A percentile compares a stretch with the other conserved stretches of the same genome.
Conservation (phyloP, 2,888 invertebrate genomes). For the Buathra laborator region DNA sequence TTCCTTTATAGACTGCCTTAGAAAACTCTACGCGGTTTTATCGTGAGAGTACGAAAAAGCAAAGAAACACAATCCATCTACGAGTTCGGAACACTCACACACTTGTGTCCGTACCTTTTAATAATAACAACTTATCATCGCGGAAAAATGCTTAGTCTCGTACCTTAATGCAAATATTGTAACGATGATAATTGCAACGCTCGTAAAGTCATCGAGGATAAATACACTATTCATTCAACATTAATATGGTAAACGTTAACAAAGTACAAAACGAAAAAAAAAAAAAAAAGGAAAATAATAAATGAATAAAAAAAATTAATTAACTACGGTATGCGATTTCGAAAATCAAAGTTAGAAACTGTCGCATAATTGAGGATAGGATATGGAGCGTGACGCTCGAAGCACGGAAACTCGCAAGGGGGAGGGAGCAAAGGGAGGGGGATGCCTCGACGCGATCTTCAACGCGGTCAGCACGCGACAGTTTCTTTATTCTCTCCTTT, state of each 20-base stretch:
- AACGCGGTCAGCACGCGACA: conserved; percentile 68
- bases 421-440: background rate
- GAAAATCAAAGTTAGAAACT: conserved; percentile 69
- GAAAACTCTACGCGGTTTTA: conserved; percentile 45
- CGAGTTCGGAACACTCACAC: background rate
- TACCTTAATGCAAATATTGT: background rate
- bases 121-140: conserved; percentile 14
- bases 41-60: conserved; percentile 61
- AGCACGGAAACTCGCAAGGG: background rate
- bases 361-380: conserved; percentile 52
- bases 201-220: background rate
- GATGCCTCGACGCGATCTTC: background rate
- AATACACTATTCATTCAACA: background rate
- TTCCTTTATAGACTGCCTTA: conserved; percentile 37
- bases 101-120: conserved; percentile 27
- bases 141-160: background rate
- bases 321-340: conserved; percentile 46
- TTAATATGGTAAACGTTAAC: background rate
- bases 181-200: background rate
- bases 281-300: background rate
- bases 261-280: background rate
- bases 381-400: conserved; percentile 70
- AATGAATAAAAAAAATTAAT: conserved; percentile 22
- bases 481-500: conserved; percentile 48
- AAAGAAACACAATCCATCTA: conserved; percentile 49